phyloP scores from a whole-genome alignment of 1,140 invertebrate species.

The Aphidius ervi region DNA sequence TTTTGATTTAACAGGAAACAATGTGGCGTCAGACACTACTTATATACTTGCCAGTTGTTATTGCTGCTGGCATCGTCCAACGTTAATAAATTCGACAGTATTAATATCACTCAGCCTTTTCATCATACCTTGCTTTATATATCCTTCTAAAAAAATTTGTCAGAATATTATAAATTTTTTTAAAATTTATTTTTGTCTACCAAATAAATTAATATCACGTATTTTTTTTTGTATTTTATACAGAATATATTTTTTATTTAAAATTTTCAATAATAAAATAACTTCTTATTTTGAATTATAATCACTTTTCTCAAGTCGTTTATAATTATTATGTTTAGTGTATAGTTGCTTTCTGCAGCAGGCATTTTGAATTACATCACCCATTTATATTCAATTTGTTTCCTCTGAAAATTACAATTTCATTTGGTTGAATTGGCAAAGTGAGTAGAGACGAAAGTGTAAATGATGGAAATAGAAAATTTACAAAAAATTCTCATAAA shows the following conservation, averaged over 20 bases:
- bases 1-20: slow-evolving; percentile 41
- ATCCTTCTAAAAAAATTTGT: no score
- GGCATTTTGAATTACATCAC: slow-evolving; percentile 46
- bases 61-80: slow-evolving; percentile 24
- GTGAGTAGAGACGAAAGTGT: slow-evolving; percentile 24
- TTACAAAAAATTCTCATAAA: slow-evolving; percentile 5
- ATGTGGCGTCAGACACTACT: slow-evolving; percentile 38
- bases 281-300: slow-evolving; percentile 2
- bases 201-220: slow-evolving; percentile 1
- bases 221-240: not conserved
- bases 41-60: slow-evolving; percentile 34
- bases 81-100: slow-evolving; percentile 21
- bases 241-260: no score
- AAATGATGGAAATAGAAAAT: slow-evolving; percentile 27
- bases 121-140: not conserved
- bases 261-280: not conserved
- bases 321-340: slow-evolving; percentile 40
- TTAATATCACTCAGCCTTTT: slow-evolving; percentile 18
- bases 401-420: slow-evolving; percentile 48
- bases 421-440: slow-evolving; percentile 31
- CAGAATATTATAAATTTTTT: no score
- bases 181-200: not conserved
- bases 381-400: slow-evolving; percentile 50
- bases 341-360: slow-evolving; percentile 38
- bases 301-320: slow-evolving; percentile 22